Evolutionary conservation across 2,113 vertebrate species (phyloP), one percentile per base, ranked within the genome.

Genomic region (Haplochromis vanheusdeni): DNA sequence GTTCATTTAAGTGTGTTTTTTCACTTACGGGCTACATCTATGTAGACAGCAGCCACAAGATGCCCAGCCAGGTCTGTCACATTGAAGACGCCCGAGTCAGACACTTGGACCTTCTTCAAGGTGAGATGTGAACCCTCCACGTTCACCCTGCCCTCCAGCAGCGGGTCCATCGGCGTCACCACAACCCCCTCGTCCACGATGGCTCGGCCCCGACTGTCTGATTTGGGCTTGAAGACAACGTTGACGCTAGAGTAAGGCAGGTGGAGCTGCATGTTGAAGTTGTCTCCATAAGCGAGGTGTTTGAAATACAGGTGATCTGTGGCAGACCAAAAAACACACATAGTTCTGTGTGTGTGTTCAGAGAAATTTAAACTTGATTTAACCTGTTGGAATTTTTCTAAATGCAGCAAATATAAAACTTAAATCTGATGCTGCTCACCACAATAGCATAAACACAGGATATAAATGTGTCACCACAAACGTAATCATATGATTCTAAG

Each of bases 241-340:
- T 84, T 96, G 4, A 95, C 60, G 7, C 82, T 82, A 81, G 93
- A 89, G 23, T 94, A 55, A 60, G 93, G 65, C 70, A 91, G 51
- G 86, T 95, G 93, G 56, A 97, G 95, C 35, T 93, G 95, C 77
- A 96, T 93, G 87, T 84, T 95, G 81, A 96, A 56, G 56, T 95
- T 95, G 10, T 35, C 88, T 21, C 92, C 94, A 3, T 95, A 91
- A 0, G 83, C 1, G 16, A 90, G 80, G 4, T 21, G 87, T 8
- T 82, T 4, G 60, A 97, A 96, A 56, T n/a, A 83, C 81, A 95
- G 95, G 88, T 97, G 96, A 55, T 95, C 96, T 97, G 88, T 4
- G 42, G n/a, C 19, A 7, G n/a, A 49, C 17, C 23, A 79, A 65
- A 51, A 9, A 26, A 17, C 37, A 4, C 21, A 6, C 40, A 7